Evolutionary conservation across 2,888 invertebrate species (phyloP).

Genomic region (Euproctis similis): DNA sequence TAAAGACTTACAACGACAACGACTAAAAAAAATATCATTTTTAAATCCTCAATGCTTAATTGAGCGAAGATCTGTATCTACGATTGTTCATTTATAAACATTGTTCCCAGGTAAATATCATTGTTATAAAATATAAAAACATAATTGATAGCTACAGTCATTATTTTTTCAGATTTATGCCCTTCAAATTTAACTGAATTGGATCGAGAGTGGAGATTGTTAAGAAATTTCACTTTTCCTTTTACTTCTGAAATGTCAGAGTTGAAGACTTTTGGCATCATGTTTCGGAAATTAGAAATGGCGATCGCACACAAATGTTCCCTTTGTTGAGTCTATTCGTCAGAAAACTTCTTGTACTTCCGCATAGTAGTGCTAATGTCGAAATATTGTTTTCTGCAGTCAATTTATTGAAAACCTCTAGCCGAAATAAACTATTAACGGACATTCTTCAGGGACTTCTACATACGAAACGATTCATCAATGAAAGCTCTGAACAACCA

Average conservation of each 20-base stretch:
- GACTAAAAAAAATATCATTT: constrained; percentile 5
- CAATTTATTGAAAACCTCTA: neutral
- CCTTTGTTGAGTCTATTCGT: neutral
- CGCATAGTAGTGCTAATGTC: too few species aligned
- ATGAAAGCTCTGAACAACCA: too few species aligned
- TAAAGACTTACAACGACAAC: constrained; percentile 7
- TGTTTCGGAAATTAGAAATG: neutral
- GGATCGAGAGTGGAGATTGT: constrained; percentile 5
- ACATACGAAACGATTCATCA: too few species aligned
- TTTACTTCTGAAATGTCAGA: neutral
- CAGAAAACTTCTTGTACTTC: neutral
- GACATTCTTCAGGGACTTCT: too few species aligned
- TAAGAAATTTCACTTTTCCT: neutral
- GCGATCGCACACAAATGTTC: neutral
- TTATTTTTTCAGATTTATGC: constrained; percentile 9
- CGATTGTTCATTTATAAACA: constrained; percentile 10
- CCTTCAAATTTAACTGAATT: constrained; percentile 10
- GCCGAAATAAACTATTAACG: neutral
- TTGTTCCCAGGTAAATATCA: constrained; percentile 7
- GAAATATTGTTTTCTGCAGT: too few species aligned
- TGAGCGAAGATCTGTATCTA: constrained; percentile 7
- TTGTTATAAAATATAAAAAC: neutral
- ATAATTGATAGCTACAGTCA: neutral
- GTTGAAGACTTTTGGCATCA: neutral
- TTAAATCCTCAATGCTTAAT: constrained; percentile 8